Evolutionary conservation across 30 jellyfish, hydroid and myxozoan genomes (phyloP).

Genomic region (Aurelia aurita complex sp. Pacific): DNA sequence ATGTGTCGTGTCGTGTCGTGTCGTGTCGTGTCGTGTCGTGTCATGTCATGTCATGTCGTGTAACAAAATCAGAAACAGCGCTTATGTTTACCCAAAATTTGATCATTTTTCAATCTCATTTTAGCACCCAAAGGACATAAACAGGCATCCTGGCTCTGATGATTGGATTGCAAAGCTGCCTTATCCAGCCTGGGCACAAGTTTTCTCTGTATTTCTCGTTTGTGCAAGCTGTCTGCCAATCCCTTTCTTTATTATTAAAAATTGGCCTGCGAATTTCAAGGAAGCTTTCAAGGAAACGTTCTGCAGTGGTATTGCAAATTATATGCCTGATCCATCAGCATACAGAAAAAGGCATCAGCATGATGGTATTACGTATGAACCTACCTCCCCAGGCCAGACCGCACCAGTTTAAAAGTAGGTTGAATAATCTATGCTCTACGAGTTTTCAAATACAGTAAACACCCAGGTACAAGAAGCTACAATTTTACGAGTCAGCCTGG

Average conservation of each 20-base stretch:
- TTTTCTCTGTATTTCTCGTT: constrained; percentile 75
- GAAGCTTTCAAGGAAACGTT: constrained; percentile 68
- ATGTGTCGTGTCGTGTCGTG: too few species aligned
- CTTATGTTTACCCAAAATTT: too few species aligned
- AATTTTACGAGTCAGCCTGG: too few species aligned
- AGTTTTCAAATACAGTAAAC: too few species aligned
- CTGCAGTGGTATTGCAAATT: constrained; percentile 85
- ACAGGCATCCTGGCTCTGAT: constrained; percentile 64
- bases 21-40: too few species aligned
- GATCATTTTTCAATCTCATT: neutral
- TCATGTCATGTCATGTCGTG: too few species aligned
- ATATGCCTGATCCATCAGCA: constrained; percentile 92
- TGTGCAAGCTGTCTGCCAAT: constrained; percentile 80
- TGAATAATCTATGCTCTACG: too few species aligned
- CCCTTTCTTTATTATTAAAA: constrained; percentile 65
- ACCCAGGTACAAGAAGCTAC: too few species aligned
- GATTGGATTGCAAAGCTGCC: constrained; percentile 76
- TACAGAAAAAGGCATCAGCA: constrained; percentile 55
- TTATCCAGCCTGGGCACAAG: constrained; percentile 86
- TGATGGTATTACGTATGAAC: constrained; percentile 62
- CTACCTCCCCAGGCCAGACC: constrained; percentile 25
- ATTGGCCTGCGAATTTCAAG: constrained; percentile 90
- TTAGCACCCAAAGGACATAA: constrained; percentile 50
- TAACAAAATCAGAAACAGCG: too few species aligned
- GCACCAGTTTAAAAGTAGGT: too few species aligned